These are phyloP conservation scores for Yoshiicerus persimilis DNA, from an alignment of 1,140 invertebrate species.

Conservation along the genomic window DNA sequence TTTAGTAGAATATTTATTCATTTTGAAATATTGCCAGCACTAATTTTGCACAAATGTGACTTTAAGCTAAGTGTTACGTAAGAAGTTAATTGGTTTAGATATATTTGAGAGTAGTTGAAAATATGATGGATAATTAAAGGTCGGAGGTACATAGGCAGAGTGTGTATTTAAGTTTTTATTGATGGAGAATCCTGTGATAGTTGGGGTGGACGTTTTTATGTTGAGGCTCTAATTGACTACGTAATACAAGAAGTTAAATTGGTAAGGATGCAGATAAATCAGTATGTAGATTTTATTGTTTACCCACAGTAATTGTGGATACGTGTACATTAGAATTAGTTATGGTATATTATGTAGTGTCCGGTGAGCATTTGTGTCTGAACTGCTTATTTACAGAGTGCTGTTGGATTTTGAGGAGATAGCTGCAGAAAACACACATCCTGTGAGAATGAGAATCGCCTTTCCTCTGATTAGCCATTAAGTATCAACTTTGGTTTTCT, in stretches of 20 bases:
- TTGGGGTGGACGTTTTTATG: not conserved
- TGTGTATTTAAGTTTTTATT: not conserved
- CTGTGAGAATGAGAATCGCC: not conserved
- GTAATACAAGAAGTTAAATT: not conserved
- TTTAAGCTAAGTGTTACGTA: too few relatives aligned
- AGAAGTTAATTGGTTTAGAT: too few relatives aligned
- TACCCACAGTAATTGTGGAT: not conserved
- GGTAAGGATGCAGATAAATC: not conserved
- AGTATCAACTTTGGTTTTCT: not conserved
- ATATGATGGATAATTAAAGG: too few relatives aligned
- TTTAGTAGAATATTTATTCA: too few relatives aligned
- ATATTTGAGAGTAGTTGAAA: too few relatives aligned
- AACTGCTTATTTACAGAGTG: not conserved
- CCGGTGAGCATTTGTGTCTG: too few relatives aligned
- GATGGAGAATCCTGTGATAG: not conserved
- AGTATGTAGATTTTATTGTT: not conserved
- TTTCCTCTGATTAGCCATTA: not conserved
- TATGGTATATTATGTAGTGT: not conserved
- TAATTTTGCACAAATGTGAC: too few relatives aligned
- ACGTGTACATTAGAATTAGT: not conserved
- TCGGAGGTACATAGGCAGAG: too few relatives aligned
- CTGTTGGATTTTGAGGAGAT: not conserved
- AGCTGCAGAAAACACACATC: not conserved
- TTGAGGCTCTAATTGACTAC: not conserved
- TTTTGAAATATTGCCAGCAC: too few relatives aligned